Evolutionary conservation across 2,113 vertebrate genomes (phyloP), one percentile per base, ranked within the genome.

Genomic region (Grantiella picta): DNA sequence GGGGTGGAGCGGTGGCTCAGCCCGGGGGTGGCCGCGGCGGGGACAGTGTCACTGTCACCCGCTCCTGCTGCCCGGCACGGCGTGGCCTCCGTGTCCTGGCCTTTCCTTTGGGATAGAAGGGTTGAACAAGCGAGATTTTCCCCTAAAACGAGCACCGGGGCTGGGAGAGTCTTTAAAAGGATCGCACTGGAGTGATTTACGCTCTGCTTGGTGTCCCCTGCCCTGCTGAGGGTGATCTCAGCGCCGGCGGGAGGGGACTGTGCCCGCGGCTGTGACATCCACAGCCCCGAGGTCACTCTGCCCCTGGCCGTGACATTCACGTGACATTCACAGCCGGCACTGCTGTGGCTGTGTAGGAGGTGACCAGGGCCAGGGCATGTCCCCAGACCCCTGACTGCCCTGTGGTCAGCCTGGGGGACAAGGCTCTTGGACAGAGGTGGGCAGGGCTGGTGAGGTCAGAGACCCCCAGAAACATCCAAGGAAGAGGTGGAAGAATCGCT

Each of bases 51-150:
- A 5, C 31, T 1, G 3, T 24, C 78, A 27, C 82, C 9, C 1
- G 7, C 27, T 13, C 72, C 27, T 12, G 1, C 40, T 21, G 59
- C 14, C 49, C 3, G 2, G 42, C 61, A 1, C 5, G 19, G 72
- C 4, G 1, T 0, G 5, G 18, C 45, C 31, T 22, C 10, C 3
- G 2, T 14, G 35, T 47, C 25, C 10, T 0, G 3, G 12, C 47
- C 44, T 56, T 57, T 60, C 11, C 5, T 40, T 15, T 6, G 59
- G 33, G 36, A 33, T 36, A 4, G 4, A 45, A 70, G 52, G 12
- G 11, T 0, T 12, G 56, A 29, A 21, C 22, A 19, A 53, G 36
- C 1, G 19, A 14, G 38, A 6, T 33, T 94, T 69, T 47, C 40
- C 23, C n/a, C 45, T 3, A 9, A 13, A n/a, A 19, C 25, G 19